Base-by-base conservation (phyloP, 2,113 vertebrate genomes). In the Irena cyanogastra region DNA sequence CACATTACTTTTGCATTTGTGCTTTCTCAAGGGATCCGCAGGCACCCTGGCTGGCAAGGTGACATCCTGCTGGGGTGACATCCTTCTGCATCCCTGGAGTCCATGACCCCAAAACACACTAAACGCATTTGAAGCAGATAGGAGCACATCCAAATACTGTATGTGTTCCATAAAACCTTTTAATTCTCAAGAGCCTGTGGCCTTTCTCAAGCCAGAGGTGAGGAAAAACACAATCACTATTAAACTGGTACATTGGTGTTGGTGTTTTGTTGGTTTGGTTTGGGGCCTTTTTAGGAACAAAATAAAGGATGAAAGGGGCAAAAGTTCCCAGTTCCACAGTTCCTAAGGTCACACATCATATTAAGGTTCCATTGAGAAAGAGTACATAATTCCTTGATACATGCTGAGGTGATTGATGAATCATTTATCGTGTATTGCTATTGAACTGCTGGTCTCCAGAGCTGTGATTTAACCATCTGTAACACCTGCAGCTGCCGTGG, bases 321-420 rank as follows among this genome's bases (percentile, higher is more conserved):
- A 49, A 83, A 75, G 79, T 56, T 94, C 60, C n/a, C 41, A 10
- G 10, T 81, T 88, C 66, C 85, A 94, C 37, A 45, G 31, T 41
- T 94, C 76, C 81, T 93, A 90, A 94, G 83, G 85, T 90, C 88
- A 93, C 30, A n/a, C 27, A 71, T 92, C n/a, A n/a, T 90, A 96
- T 88, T 81, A 92, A 78, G 56, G 28, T 31, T 92, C 60, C 80
- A 94, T 84, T 93, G 93, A 83, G 78, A 93, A 94, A 81, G 78
- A 83, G 65, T 35, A 81, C 20, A 75, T 96, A 93, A 96, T 89
- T 88, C 83, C 83, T 92, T 92, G 94, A 89, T 79, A 75, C 16
- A 27, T 15, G 44, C 64, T 81, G 83, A 95, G 78, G 69, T 93
- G 88, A 90, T 89, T 93, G 88, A 93, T 97, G 83, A 89, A 93